Conservation (phyloP, 2,113 vertebrate genomes). For the Odontesthes bonariensis region DNA sequence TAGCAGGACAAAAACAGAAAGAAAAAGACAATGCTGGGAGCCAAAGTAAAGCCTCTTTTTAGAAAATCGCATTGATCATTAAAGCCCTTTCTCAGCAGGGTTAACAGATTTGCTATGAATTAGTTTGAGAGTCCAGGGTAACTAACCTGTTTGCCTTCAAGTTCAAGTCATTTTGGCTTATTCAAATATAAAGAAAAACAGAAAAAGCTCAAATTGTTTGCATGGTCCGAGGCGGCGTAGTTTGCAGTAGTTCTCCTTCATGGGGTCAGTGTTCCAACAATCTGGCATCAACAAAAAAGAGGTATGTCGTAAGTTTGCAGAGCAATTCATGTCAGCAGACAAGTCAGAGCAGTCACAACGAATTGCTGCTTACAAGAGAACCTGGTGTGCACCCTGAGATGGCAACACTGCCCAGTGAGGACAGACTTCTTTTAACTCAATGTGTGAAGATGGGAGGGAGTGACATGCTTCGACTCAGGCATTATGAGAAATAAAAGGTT, state of each 20-base stretch:
- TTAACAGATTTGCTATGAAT: background rate
- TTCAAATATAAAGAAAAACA: too few relatives aligned
- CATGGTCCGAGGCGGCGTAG: too few relatives aligned
- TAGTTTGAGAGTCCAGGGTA: too few relatives aligned
- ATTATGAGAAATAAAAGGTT: constrained; percentile 75
- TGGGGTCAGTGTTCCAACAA: background rate
- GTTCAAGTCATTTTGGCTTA: too few relatives aligned
- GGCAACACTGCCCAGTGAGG: constrained; percentile 3
- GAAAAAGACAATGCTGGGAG: background rate
- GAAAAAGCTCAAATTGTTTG: too few relatives aligned
- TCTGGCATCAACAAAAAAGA: background rate
- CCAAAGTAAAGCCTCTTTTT: too few relatives aligned
- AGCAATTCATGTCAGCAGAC: background rate
- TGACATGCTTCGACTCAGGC: constrained; percentile 45
- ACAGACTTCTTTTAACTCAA: constrained; percentile 24
- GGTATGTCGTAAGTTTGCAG: background rate
- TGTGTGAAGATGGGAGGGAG: constrained; percentile 19
- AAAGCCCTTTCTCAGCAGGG: background rate
- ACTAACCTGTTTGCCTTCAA: too few relatives aligned
- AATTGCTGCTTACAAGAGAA: background rate
- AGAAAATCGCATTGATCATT: too few relatives aligned
- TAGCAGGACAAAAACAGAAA: background rate
- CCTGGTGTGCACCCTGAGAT: background rate
- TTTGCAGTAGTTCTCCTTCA: background rate
- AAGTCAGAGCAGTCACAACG: background rate